Evolutionary conservation across 2,113 vertebrate species (phyloP).

Genomic region (Tonatia bakeri): DNA sequence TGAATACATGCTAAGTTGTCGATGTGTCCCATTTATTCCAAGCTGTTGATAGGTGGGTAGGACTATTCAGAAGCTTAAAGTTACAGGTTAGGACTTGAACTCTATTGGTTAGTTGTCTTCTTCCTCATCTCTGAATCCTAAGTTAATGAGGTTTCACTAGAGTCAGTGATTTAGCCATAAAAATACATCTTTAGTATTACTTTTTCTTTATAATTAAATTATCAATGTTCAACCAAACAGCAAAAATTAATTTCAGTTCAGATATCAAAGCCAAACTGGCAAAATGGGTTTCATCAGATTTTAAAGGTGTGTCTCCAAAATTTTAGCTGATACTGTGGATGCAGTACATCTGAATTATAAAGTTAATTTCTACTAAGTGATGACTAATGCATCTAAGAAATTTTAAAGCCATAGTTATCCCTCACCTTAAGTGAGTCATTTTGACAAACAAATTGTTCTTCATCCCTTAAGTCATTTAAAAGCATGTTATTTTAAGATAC

Average conservation of each 20-base stretch:
- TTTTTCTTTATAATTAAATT: not conserved
- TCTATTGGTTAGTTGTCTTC: not conserved
- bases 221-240: conserved; percentile 10
- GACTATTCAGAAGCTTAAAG: not conserved
- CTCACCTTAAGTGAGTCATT: conserved; percentile 60
- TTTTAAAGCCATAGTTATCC: conserved; percentile 49
- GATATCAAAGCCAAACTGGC: not conserved
- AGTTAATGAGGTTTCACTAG: not conserved
- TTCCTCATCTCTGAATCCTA: not conserved
- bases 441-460: conserved; percentile 58
- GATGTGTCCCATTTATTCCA: not conserved
- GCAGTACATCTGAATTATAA: conserved; percentile 41
- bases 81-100: not conserved
- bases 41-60: not conserved
- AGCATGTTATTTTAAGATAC: conserved; percentile 54
- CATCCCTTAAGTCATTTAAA: conserved; percentile 46
- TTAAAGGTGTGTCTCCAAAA: conserved; percentile 20
- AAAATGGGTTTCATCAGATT: conserved; percentile 29
- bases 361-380: not conserved
- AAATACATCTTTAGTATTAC: not conserved
- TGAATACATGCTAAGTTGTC: not conserved
- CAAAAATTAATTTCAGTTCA: conserved; percentile 24
- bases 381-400: conserved; percentile 58
- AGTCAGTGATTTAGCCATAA: not conserved
- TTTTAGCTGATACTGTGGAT: not conserved